Conservation (phyloP, 2,113 vertebrate species). For the Upupa epops region DNA sequence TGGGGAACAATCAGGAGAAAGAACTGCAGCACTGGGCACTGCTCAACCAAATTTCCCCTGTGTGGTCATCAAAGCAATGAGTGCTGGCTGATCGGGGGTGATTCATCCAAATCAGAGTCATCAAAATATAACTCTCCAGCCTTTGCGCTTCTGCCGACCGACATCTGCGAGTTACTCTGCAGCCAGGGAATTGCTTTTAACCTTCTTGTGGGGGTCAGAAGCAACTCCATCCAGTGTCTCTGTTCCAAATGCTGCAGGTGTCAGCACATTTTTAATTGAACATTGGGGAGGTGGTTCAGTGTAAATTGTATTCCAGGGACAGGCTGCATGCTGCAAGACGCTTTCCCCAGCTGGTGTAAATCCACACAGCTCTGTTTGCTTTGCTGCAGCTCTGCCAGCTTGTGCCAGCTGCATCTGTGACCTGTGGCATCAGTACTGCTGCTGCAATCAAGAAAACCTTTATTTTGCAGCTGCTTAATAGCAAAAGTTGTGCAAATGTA, state of each 20-base stretch:
- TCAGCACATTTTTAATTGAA: background rate
- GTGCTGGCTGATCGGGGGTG: background rate
- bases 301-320: background rate
- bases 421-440: background rate
- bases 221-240: background rate
- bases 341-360: background rate
- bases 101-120: background rate
- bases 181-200: background rate
- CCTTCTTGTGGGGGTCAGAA: background rate
- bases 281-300: fast-evolving
- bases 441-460: background rate
- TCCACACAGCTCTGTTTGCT: background rate
- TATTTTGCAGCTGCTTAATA: background rate
- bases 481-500: background rate
- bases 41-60: background rate
- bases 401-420: background rate
- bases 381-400: background rate
- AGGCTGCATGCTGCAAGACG: background rate
- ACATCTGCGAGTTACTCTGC: background rate
- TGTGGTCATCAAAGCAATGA: background rate
- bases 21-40: background rate
- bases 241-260: background rate
- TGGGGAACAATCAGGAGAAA: background rate
- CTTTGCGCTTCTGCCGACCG: background rate
- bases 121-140: background rate